Evolutionary conservation across 2,113 vertebrate genomes (phyloP), one percentile per base, ranked within the genome.

Genomic region (Amia ocellicauda): DNA sequence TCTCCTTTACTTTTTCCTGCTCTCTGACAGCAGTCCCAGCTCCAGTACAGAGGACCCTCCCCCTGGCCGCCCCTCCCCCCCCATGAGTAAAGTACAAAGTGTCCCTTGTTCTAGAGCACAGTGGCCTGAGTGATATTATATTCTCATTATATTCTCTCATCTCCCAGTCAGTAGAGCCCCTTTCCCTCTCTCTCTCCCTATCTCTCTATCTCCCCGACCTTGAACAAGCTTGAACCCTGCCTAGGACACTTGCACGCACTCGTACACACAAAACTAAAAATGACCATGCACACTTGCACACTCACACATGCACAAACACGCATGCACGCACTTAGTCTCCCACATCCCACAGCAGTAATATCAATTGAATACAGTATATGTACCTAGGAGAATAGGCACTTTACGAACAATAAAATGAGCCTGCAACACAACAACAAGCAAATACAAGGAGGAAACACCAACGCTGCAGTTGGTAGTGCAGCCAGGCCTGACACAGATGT

Each of bases 91-190:
- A 74, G 74, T 74, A 89, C 82, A 89, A 83, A 83, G 81, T 52
- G 71, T 77, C 74, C 75, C 78, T 82, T 87, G 81, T 86, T 71
- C 71, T 67, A 61, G 70, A 76, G 78, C 77, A 85, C 81, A 81
- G 80, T 81, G 80, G 79, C 74, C 78, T 74, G 77, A 83, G 72
- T 84, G 79, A 84, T 74, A 72, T 79, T 74, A 82, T 80, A 79
- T 79, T 82, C 80, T 84, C 73, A 75, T 74, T 68, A 75, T 80
- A 70, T 76, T 87, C 80, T 81, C 69, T 60, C 74, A 80, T 75
- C 51, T 69, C 75, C 67, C 14, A 60, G 62, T 23, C 5, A 29
- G 24, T 29, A 23, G 40, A 2, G 24, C 16, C 63, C 24, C 53
- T 23, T 41, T 28, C 62, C 36, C 50, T 52, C 13, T 24, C 13